Base-by-base conservation (phyloP, 2,888 invertebrate genomes). In the Sphaerophoria taeniata region DNA sequence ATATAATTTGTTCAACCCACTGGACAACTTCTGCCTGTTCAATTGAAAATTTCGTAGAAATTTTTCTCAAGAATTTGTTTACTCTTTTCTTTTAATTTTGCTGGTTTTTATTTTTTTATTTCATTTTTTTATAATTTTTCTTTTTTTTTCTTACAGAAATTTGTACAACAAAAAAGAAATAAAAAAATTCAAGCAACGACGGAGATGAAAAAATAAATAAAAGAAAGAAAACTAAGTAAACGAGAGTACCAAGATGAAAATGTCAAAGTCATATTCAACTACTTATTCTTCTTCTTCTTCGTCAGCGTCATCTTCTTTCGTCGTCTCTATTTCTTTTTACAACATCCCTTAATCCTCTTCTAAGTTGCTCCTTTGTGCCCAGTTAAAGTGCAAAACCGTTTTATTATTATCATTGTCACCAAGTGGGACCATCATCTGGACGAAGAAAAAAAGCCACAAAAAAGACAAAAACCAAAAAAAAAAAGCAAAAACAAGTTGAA, bases 381-480 rank as follows among this genome's bases (percentile, higher is more conserved):
- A 85, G 85, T 85, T 81, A 85, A 85, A 85, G 85, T 81, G 85
- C 85, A 85, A 85, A 81, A 85, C 85, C 85, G 81, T 85, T 85
- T 85, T 85, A 81, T 85, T 85, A 85, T 85, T 72, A 85, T 85
- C 85, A 85, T 85, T 81, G 85, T 77, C 69, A 39, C 81, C 85
- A 85, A 85, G 84, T 85, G 84, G 81, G 84, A 76, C 67, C 36
- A 36, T 14, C 49, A 7, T 12, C 11, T 2, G 39, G 11, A 43
- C 6, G 39, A 36, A 36, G 39, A 43, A 43, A 70, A 73, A 70
- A 73, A 76, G 76, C 80, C 80, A 75, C 43, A 73, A 39, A 24
- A 14, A 49, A 69, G 51, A 55, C 53, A 63, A 75, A 71, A 72
- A 49, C 72, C 76, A 33, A 34, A 53, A 14, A 33, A 58, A 51